Conservation (phyloP, 2,113 vertebrate genomes). For the Sterna hirundo region DNA sequence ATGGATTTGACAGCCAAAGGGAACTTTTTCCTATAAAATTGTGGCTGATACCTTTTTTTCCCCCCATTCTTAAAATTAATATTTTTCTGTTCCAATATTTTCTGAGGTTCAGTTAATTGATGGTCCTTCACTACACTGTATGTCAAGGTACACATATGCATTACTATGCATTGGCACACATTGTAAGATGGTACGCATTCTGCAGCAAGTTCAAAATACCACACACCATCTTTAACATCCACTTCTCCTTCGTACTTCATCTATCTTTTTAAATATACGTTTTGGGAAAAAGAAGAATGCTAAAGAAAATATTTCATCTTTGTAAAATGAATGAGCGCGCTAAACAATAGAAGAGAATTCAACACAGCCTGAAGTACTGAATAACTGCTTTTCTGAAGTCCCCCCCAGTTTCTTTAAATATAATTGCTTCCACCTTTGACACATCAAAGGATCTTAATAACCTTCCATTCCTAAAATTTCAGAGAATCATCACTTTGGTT, state of each 20-base stretch:
- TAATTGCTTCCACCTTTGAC: not conserved
- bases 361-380: conserved; percentile 9
- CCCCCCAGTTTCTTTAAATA: not conserved
- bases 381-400: not conserved
- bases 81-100: not conserved
- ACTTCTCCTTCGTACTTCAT: conserved; percentile 1
- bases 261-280: conserved; percentile 15
- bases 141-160: not conserved
- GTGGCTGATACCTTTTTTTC: not conserved
- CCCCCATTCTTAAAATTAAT: not conserved
- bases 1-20: not conserved
- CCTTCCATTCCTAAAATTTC: conserved; percentile 15
- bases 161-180: not conserved
- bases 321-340: not conserved
- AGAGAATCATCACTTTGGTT: not conserved
- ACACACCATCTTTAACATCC: not conserved
- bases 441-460: conserved; percentile 9
- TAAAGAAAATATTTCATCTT: conserved; percentile 53
- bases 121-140: not conserved
- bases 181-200: not conserved
- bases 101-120: not conserved
- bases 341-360: conserved; percentile 49
- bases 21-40: not conserved
- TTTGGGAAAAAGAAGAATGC: not conserved
- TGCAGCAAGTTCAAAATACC: not conserved